phyloP scores from a whole-genome alignment of 1,140 invertebrate genomes.

The Eubasilissa regina region DNA sequence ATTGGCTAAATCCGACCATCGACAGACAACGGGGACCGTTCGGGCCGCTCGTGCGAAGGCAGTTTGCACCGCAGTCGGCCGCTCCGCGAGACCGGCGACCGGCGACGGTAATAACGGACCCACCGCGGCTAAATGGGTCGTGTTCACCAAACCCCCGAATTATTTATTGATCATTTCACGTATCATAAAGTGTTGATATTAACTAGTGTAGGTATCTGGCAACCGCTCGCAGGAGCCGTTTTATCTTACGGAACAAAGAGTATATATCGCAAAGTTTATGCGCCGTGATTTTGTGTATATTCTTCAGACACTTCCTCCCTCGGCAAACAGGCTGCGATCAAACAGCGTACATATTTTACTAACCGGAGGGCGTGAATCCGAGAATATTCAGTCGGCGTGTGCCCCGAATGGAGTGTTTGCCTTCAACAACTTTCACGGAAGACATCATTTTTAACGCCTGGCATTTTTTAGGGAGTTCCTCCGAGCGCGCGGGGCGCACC shows the following conservation, averaged over 20 bases:
- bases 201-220: background rate
- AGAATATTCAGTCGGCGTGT: background rate
- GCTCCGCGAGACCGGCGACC: no score
- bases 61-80: no score
- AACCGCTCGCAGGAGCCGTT: background rate
- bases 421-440: constrained; percentile 17
- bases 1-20: no score
- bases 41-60: no score
- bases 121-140: no score
- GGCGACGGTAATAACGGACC: no score
- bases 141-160: no score
- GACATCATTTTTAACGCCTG: constrained; percentile 12
- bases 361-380: background rate
- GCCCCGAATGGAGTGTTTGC: constrained; percentile 12
- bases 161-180: background rate
- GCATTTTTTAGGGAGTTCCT: constrained; percentile 11
- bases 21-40: no score
- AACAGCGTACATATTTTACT: constrained; percentile 14
- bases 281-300: constrained; percentile 10
- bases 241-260: constrained; percentile 9
- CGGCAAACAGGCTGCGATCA: background rate
- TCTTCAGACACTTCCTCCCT: background rate
- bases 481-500: background rate
- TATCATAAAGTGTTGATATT: background rate
- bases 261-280: background rate